Percentiles rank a stretch among this genome's conserved stretches.
phyloP scores from a whole-genome alignment of 1,140 invertebrate genomes.

The Drosophila busckii region DNA sequence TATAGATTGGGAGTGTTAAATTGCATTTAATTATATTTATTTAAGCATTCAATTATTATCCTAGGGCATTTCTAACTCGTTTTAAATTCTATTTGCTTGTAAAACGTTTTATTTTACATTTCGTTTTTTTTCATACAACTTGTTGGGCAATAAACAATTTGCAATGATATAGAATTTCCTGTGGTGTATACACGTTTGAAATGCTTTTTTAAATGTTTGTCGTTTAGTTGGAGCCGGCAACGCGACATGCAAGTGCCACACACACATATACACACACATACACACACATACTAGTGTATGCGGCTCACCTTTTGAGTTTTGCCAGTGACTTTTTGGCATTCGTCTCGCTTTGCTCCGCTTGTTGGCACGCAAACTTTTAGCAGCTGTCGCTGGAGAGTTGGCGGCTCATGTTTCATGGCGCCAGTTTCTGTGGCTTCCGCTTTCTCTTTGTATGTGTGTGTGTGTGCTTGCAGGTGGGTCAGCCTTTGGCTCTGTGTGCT shows the following conservation, averaged over 20 bases:
- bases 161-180: constrained; percentile 64
- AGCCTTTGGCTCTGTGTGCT: constrained; percentile 13
- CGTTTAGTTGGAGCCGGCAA: constrained; percentile 29
- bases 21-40: too few species aligned
- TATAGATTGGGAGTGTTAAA: too few species aligned
- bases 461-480: constrained; percentile 39
- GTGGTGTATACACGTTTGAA: constrained; percentile 47
- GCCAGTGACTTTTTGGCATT: constrained; percentile 38
- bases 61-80: too few species aligned
- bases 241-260: constrained; percentile 45
- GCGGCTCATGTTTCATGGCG: constrained; percentile 55
- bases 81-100: too few species aligned
- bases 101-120: constrained; percentile 12
- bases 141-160: constrained; percentile 50
- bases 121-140: constrained; percentile 4
- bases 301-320: constrained; percentile 32
- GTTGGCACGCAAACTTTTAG: constrained; percentile 66
- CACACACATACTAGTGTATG: background rate
- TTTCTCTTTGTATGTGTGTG: background rate
- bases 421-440: constrained; percentile 48
- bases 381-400: constrained; percentile 20
- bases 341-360: background rate
- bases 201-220: constrained; percentile 58
- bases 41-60: too few species aligned
- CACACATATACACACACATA: constrained; percentile 11